A percentile compares a stretch with the other conserved stretches of the same genome.
Conservation (phyloP, 2,113 vertebrate species). For the Bombycilla garrulus region DNA sequence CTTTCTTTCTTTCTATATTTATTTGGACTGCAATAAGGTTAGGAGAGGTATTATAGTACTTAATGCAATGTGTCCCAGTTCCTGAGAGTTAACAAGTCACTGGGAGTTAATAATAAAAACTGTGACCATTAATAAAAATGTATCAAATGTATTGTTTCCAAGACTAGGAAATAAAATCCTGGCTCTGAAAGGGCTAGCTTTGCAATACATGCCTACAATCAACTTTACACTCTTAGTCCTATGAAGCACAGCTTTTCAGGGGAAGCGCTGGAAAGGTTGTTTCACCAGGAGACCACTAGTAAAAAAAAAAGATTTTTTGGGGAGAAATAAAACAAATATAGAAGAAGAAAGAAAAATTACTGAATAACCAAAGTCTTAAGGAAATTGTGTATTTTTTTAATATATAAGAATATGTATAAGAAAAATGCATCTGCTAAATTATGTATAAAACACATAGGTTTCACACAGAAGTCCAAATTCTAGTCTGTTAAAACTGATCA, state of each 20-base stretch:
- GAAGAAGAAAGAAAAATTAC: not conserved
- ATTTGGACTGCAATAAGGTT: not conserved
- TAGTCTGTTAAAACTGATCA: not conserved
- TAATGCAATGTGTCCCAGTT: not conserved
- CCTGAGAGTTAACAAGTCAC: not conserved
- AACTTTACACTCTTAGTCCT: not conserved
- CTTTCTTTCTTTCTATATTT: not conserved
- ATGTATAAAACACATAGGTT: not conserved
- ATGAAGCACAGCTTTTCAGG: not conserved
- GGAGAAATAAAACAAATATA: not conserved
- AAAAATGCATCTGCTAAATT: not conserved
- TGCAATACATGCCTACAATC: not conserved
- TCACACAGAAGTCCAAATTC: not conserved
- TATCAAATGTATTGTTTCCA: not conserved
- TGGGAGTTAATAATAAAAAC: not conserved
- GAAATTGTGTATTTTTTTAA: not conserved
- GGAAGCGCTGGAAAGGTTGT: not conserved
- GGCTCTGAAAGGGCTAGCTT: not conserved
- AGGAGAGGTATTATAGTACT: not conserved
- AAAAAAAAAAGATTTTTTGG: not conserved
- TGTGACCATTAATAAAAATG: not conserved
- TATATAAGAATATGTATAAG: not conserved
- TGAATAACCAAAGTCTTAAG: not conserved
- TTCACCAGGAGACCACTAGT: not conserved
- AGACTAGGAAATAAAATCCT: not conserved